phyloP scores from a whole-genome alignment of 2,113 vertebrate species.

The Anser cygnoides region DNA sequence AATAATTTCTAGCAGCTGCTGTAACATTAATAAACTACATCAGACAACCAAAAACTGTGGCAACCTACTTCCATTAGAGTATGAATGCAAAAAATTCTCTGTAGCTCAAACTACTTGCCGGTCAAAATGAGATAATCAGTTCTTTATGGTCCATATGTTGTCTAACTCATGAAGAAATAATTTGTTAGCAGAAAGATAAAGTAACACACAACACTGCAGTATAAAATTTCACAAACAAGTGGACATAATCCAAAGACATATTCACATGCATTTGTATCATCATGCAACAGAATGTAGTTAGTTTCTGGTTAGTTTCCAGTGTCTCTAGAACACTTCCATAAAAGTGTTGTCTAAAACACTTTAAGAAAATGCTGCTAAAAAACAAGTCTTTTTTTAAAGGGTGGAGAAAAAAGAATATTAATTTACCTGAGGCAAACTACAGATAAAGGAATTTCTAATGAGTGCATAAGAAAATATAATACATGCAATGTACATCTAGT shows the following conservation, averaged over 20 bases:
- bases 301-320: not conserved
- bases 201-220: not conserved
- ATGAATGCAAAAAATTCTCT: not conserved
- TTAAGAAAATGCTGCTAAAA: constrained; percentile 26
- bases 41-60: not conserved
- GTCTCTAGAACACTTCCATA: not conserved
- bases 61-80: not conserved
- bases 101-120: not conserved
- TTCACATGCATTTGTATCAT: not conserved
- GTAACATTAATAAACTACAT: not conserved
- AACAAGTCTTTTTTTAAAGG: not conserved
- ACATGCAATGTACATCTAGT: not conserved
- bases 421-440: not conserved
- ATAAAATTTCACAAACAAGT: not conserved
- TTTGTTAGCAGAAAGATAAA: not conserved
- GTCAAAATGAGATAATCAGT: not conserved
- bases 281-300: not conserved
- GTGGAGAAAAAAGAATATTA: not conserved
- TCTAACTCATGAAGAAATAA: not conserved
- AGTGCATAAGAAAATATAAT: not conserved
- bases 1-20: constrained; percentile 39
- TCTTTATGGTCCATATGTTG: not conserved
- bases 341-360: not conserved
- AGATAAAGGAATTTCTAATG: constrained; percentile 25
- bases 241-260: not conserved